These are phyloP conservation scores for Morus bassanus DNA, from an alignment of 2,797 vertebrate genomes.

Conservation along the genomic window DNA sequence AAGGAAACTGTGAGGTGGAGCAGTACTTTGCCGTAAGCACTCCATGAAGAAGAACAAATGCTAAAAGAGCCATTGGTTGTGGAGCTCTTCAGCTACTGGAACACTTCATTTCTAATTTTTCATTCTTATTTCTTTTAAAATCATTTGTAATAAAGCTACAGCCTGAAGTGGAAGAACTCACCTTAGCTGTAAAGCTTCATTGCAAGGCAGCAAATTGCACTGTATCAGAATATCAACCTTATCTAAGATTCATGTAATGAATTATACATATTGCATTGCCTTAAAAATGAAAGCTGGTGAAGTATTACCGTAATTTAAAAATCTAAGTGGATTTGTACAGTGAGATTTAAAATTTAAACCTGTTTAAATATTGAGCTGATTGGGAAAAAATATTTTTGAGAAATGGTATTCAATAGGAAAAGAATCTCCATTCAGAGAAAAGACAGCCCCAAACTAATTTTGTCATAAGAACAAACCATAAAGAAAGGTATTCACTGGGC, in stretches of 20 bases:
- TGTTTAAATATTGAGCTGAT: constrained; percentile 81
- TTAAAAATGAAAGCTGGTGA: constrained; percentile 79
- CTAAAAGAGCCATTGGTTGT: constrained; percentile 12
- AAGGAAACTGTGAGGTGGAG: background rate
- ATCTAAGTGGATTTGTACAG: constrained; percentile 74
- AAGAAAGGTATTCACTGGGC: constrained; percentile 56
- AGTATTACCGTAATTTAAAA: constrained; percentile 80
- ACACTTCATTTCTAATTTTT: constrained; percentile 53
- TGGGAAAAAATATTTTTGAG: constrained; percentile 67
- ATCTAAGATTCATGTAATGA: constrained; percentile 78
- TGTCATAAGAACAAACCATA: constrained; percentile 58
- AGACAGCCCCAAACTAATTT: constrained; percentile 66
- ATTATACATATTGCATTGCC: constrained; percentile 78
- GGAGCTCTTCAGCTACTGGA: constrained; percentile 26
- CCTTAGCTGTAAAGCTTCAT: constrained; percentile 49
- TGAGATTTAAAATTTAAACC: constrained; percentile 80
- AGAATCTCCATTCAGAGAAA: constrained; percentile 63
- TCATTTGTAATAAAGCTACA: constrained; percentile 44
- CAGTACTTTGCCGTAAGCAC: background rate
- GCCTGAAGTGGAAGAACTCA: constrained; percentile 46
- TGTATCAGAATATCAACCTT: constrained; percentile 58
- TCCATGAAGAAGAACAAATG: background rate
- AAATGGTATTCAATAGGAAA: constrained; percentile 73
- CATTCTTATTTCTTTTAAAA: constrained; percentile 50
- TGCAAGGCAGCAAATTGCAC: constrained; percentile 55